Base-by-base conservation (phyloP, 2,888 invertebrate genomes). In the Dryadula phaetusa region DNA sequence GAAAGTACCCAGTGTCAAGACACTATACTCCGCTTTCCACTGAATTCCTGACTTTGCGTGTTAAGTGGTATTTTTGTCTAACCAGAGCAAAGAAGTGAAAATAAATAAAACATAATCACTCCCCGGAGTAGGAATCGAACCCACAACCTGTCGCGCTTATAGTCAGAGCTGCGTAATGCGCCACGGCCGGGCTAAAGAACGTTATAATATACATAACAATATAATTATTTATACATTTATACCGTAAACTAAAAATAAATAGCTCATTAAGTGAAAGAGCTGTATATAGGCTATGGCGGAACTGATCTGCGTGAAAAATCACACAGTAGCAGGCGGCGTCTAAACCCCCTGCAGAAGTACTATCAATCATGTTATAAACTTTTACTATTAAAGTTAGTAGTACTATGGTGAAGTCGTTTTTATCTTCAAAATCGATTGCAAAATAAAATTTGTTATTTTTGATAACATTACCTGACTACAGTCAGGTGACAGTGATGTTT, bases 311-410 rank as follows among this genome's bases (percentile, higher is more conserved):
- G 66, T 62, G 66, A 66, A 66, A 66, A 62, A 66, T 66, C 62
- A 62, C 52, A 44, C 22, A 58, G 60, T 22, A 32, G 32, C 61
- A 49, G 52, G 52, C 65, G 65, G 25, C 42, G 60, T 60, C 37
- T 60, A 6, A 49, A 47, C 62, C 62, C 54, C 54, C 62, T 62
- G 53, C 34, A 42, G 64, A 46, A 47, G 22, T 32, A 53, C 62
- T 62, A 66, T 66, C 66, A 62, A 66, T 66, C 66, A 66, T 56
- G 42, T 61, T 66, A 32, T 47, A 66, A 66, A 66, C 47, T 66
- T 66, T 56, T 62, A 40, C 34, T 62, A 66, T 62, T 66, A 66
- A 66, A 66, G 54, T 66, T 62, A 37, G 66, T 62, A 62, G 40
- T 44, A 42, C 20, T 37, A 37, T 40, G 37, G 53, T 32, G n/a